Evolutionary conservation across 2,888 invertebrate genomes (phyloP), one percentile per base, ranked within the genome.

Genomic region (Pyrochroa serraticornis): DNA sequence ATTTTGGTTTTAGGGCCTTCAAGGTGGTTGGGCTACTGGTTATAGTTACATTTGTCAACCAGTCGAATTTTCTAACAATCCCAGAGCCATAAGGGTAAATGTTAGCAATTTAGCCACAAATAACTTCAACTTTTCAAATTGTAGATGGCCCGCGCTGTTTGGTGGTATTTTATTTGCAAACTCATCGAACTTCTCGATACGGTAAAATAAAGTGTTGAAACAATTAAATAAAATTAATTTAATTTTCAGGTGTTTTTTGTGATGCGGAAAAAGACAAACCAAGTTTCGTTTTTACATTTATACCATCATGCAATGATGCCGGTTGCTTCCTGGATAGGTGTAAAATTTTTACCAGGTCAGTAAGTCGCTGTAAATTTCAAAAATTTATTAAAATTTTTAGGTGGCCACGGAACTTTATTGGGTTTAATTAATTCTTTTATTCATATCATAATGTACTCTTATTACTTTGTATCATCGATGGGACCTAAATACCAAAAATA

Each of bases 361-460:
- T 22, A n/a, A n/a, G n/a, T n/a, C n/a, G n/a, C n/a, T n/a, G n/a
- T n/a, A n/a, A n/a, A n/a, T n/a, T n/a, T n/a, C n/a, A n/a, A n/a
- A n/a, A n/a, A n/a, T n/a, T n/a, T n/a, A n/a, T n/a, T n/a, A n/a
- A n/a, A n/a, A 34, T 22, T 75, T 82, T 46, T 78, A 87, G 87
- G 84, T 83, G 75, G 89, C 82, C 96, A 97, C 78, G 94, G 94
- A 22, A 94, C 95, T 1, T 90, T 80, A 14, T 51, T 76, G 80
- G 92, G 93, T 54, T 86, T 92, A 60, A 88, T 96, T 67, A 97
- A 97, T 81, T 92, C 95, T 1, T 95, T 95, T 71, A 95, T 97
- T 10, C 97, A 97, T 75, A 91, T 96, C 64, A 84, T 97, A 66
- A 97, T 97, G 96, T 97, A 97, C 77, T 83, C 89, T 1, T 97